phyloP scores from a whole-genome alignment of 2,888 invertebrate species.

The Drosophila quasianomalipes region DNA sequence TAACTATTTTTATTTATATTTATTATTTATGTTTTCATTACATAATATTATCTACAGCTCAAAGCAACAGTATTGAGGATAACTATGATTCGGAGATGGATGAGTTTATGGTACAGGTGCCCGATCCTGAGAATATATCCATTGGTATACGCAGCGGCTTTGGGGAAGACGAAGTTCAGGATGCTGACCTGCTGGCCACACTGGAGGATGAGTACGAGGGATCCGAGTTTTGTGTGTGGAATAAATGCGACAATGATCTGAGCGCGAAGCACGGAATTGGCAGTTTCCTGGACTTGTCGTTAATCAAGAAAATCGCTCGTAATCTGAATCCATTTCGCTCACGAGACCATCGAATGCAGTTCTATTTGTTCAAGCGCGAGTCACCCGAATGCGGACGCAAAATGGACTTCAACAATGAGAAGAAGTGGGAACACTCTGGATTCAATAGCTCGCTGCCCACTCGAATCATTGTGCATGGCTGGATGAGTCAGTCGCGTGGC shows the following conservation, averaged over 20 bases:
- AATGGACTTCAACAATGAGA: constrained; percentile 56
- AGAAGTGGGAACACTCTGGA: constrained; percentile 61
- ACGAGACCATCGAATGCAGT: constrained; percentile 70
- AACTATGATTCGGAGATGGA: constrained; percentile 59
- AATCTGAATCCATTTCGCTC: constrained; percentile 75
- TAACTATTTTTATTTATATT: neutral
- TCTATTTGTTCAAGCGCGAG: constrained; percentile 74
- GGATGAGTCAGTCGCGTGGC: constrained; percentile 81
- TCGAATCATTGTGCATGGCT: constrained; percentile 82
- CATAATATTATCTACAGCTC: constrained; percentile 20
- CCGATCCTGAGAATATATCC: constrained; percentile 40
- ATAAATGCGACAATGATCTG: constrained; percentile 78
- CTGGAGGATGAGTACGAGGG: constrained; percentile 70
- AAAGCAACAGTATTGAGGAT: constrained; percentile 21
- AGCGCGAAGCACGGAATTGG: constrained; percentile 64
- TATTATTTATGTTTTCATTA: neutral
- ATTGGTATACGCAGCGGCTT: constrained; percentile 49
- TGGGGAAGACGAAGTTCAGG: constrained; percentile 39
- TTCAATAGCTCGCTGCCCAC: constrained; percentile 79
- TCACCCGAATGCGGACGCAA: constrained; percentile 75
- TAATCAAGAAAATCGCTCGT: constrained; percentile 73
- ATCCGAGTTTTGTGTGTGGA: constrained; percentile 69
- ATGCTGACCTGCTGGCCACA: constrained; percentile 38
- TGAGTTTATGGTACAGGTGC: constrained; percentile 56
- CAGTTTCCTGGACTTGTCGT: constrained; percentile 69